Percentiles rank a stretch among this genome's conserved stretches.
Conservation (phyloP, 2,797 vertebrate species). For the Limosa lapponica region DNA sequence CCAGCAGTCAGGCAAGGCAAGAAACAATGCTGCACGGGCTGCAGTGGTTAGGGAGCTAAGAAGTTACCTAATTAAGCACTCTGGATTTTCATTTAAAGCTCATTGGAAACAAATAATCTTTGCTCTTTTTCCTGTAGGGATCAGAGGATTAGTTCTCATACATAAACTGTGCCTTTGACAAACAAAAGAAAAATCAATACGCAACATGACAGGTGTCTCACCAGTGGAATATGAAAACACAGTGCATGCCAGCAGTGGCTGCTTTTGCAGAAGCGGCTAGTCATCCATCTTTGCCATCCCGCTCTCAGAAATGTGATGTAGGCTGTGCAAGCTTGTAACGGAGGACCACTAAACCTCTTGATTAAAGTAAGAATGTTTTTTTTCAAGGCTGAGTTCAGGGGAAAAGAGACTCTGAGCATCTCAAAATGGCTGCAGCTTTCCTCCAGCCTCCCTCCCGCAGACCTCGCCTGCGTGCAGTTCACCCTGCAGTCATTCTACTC, state of each 20-base stretch:
- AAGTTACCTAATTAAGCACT: not conserved
- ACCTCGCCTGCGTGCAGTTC: fast-evolving
- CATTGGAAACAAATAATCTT: conserved; percentile 13
- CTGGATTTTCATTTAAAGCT: conserved; percentile 28
- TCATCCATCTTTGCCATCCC: not conserved
- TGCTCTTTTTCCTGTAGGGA: conserved; percentile 27
- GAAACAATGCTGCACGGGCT: not conserved
- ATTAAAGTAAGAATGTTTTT: not conserved
- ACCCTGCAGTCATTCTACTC: not conserved
- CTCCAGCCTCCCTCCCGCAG: not conserved
- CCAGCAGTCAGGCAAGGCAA: not conserved
- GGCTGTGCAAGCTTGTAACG: not conserved
- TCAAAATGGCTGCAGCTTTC: conserved; percentile 37
- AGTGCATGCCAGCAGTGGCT: not conserved
- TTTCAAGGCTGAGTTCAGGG: not conserved
- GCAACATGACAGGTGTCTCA: not conserved
- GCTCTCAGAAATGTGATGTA: not conserved
- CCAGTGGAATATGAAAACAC: not conserved
- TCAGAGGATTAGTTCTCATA: not conserved
- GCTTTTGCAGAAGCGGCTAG: not conserved
- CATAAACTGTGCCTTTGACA: conserved; percentile 5
- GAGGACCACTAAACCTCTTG: not conserved
- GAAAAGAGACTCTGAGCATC: not conserved
- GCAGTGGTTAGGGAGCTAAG: not conserved
- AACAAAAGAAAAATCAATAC: conserved; percentile 31